Conservation (phyloP, 1,140 invertebrate species). For the Heterodera carotae region DNA sequence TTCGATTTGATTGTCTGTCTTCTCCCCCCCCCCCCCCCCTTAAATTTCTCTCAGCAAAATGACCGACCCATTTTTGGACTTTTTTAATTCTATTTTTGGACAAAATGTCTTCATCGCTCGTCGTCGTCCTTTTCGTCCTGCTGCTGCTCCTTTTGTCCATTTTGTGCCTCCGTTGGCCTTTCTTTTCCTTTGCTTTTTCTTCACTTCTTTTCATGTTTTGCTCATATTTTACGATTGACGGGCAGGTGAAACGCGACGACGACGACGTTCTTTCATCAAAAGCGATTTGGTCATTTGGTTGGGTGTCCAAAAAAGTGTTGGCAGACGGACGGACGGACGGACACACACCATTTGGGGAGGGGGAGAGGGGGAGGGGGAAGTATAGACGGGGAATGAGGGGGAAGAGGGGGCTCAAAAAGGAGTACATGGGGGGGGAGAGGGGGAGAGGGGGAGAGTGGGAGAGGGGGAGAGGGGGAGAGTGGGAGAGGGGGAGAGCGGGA, state of each 20-base stretch:
- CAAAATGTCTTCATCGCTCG: neutral
- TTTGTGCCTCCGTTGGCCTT: neutral
- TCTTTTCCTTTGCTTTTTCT: neutral
- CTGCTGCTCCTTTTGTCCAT: too few species aligned
- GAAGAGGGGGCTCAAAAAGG: neutral
- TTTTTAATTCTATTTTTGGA: neutral
- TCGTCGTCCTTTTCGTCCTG: neutral
- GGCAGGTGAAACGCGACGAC: too few species aligned
- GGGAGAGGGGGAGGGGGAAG: neutral
- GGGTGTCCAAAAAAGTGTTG: neutral
- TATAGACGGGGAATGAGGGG: neutral
- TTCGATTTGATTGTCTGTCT: too few species aligned
- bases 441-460: too few species aligned
- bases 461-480: neutral
- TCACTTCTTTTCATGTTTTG: neutral
- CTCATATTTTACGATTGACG: neutral
- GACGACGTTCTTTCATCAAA: too few species aligned
- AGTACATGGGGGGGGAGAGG: too few species aligned
- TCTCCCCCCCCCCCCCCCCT: too few species aligned
- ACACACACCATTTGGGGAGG: neutral
- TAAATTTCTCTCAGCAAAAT: neutral
- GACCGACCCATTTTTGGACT: neutral
- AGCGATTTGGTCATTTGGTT: neutral
- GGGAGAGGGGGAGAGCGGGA: too few species aligned
- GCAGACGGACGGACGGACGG: neutral